Evolutionary conservation across 92 coral and sea anemone genomes (phyloP), one percentile per base, ranked within the genome.

Genomic region (Palythoa grandiflora): DNA sequence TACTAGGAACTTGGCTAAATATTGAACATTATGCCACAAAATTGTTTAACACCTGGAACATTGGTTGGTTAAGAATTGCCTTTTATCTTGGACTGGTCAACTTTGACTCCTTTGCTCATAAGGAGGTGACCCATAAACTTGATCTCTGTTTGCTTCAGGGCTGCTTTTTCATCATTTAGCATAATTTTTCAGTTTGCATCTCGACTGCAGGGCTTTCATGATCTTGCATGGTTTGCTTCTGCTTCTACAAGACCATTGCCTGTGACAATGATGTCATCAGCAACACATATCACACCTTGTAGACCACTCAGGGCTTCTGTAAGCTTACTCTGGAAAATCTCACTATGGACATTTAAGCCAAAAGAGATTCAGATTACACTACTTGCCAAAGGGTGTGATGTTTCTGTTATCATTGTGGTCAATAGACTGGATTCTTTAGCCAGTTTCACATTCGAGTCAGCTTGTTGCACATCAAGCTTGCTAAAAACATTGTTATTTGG

Each of bases 21-120:
- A 85, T n/a, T 73, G 72, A 17, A 74, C 52, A 28, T 28, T 83
- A 73, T 85, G 40, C 89, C 83, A 74, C 83, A 52, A 7, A 85
- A 36, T 36, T 73, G 44, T 28, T 28, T 51, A 5, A 74, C 83
- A 54, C 53, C 89, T 8, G 60, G 9, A 1, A 53, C 83, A 40
- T 74, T 55, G 13, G 83, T 28, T 28, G 28, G 28, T 28, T 28
- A 28, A 28, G 28, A 28, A 28, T 28, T 28, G n/a, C 28, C 28
- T 28, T 28, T 28, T 28, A 28, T 28, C 28, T 28, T 28, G 28
- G 28, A 28, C 11, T 66, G 36, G 86, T 88, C 94, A 38, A 35
- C 78, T 73, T 88, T 83, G 71, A 91, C 83, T 5, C 91, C 91
- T n/a, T 88, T 59, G 55, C 68, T 88, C 53, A 91, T 90, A 78